Evolutionary conservation across 92 coral and sea anemone species (phyloP).

Genomic region (Epizoanthus scotinus): DNA sequence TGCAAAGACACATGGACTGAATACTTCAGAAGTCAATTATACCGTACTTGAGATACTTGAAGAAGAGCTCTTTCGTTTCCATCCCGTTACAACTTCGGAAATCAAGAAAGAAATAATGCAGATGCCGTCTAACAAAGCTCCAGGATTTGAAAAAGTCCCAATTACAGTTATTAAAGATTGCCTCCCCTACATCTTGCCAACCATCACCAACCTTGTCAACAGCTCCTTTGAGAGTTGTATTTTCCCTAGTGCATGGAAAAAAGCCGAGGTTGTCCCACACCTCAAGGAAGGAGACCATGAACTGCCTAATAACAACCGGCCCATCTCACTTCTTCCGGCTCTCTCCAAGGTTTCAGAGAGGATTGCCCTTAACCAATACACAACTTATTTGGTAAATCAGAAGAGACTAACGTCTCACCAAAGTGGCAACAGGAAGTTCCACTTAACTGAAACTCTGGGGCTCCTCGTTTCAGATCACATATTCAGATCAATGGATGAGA

Average conservation of each 20-base stretch:
- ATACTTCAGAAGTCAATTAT: conserved; percentile 20
- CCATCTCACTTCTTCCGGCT: too few species aligned
- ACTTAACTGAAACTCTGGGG: background rate
- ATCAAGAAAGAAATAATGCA: conserved; percentile 13
- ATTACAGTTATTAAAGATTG: conserved; percentile 17
- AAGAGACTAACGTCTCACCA: too few species aligned
- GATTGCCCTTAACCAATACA: too few species aligned
- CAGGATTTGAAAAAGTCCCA: conserved; percentile 37
- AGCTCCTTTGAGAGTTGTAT: background rate
- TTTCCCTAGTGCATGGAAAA: conserved; percentile 30
- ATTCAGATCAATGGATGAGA: conserved; percentile 32
- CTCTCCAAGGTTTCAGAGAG: too few species aligned
- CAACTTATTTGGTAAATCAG: too few species aligned
- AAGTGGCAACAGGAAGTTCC: too few species aligned
- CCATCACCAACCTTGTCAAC: conserved; percentile 27
- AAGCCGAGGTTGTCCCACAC: conserved; percentile 26
- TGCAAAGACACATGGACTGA: conserved; percentile 21
- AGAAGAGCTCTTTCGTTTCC: conserved; percentile 9
- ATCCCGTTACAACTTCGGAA: background rate
- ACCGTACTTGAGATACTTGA: background rate
- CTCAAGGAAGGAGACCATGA: too few species aligned
- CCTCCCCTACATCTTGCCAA: conserved; percentile 8
- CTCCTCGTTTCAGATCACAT: conserved; percentile 17
- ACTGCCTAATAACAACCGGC: too few species aligned
- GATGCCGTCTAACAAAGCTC: conserved; percentile 35